phyloP scores from a whole-genome alignment of 1,140 invertebrate species.

The Trypoxylus dichotomus region DNA sequence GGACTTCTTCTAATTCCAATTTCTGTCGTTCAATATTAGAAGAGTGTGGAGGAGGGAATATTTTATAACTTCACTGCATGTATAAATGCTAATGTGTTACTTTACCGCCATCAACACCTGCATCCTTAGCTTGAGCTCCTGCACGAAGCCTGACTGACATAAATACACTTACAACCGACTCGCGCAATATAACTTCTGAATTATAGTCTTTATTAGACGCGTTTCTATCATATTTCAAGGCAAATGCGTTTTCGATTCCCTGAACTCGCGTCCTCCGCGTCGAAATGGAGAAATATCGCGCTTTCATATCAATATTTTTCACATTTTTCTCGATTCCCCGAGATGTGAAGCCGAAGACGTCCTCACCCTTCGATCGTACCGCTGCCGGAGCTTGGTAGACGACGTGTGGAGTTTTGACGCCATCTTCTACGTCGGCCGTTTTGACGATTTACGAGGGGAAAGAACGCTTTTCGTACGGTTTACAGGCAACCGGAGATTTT shows the following conservation, averaged over 20 bases:
- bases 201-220: background rate
- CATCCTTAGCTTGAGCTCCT: background rate
- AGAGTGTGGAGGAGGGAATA: too few species aligned
- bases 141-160: background rate
- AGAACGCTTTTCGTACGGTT: background rate
- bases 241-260: conserved; percentile 18
- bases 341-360: background rate
- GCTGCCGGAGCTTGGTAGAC: background rate
- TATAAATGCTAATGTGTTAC: background rate
- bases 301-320: conserved; percentile 27
- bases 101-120: background rate
- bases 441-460: conserved; percentile 1
- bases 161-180: background rate
- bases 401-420: background rate
- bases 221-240: conserved; percentile 6
- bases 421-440: background rate
- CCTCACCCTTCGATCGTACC: background rate
- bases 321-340: conserved; percentile 19
- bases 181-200: background rate
- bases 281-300: conserved; percentile 20
- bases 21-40: too few species aligned
- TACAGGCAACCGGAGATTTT: background rate
- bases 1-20: too few species aligned
- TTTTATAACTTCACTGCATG: too few species aligned
- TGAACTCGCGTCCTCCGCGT: background rate